Evolutionary conservation across 2,797 vertebrate genomes (phyloP), one percentile per base, ranked within the genome.

Genomic region (Pristis pectinata): DNA sequence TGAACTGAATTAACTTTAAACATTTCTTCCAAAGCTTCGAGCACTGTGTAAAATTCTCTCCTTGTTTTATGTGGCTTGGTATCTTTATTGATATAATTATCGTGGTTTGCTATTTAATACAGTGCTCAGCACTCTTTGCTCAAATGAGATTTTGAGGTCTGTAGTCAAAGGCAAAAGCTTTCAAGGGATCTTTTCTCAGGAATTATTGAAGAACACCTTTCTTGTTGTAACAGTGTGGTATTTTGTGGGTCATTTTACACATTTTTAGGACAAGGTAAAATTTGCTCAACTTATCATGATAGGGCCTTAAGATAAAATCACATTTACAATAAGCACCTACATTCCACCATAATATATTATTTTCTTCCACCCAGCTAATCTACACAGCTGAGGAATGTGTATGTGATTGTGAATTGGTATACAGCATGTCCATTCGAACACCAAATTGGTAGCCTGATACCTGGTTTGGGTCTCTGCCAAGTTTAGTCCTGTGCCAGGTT

Each of bases 1-100:
- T 93, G 24, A 41, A 53, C 24, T 93, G 92, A 11, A 74, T 93
- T 93, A 74, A 49, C 41, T 72, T 53, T 27, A 93, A 93, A 93
- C 17, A 93, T 74, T 53, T 74, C 64, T 93, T 74, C 10, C 41
- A 30, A 93, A 53, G 11, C 41, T 24, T 93, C 34, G 10, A 93
- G 41, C 92, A 13, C 11, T 30, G 41, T 2, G 70, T 49, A 74
- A 93, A 93, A 49, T 74, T 53, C 27, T 9, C 44, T 93, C 41
- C 89, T 64, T 24, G 89, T 61, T 41, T 67, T 92, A 59, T 64
- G 56, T 56, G 85, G 34, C 61, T 92, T 67, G 67, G 93, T 70
- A 44, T 70, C 37, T 70, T 64, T 44, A 93, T 70, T 93, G 41
- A 74, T 70, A 30, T 64, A 93, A 93, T 64, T 34, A 64, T 93